A percentile compares a stretch with the other conserved stretches of the same genome.
Evolutionary conservation across 2,888 invertebrate genomes (phyloP).

Genomic region (Caradrina kadenii): DNA sequence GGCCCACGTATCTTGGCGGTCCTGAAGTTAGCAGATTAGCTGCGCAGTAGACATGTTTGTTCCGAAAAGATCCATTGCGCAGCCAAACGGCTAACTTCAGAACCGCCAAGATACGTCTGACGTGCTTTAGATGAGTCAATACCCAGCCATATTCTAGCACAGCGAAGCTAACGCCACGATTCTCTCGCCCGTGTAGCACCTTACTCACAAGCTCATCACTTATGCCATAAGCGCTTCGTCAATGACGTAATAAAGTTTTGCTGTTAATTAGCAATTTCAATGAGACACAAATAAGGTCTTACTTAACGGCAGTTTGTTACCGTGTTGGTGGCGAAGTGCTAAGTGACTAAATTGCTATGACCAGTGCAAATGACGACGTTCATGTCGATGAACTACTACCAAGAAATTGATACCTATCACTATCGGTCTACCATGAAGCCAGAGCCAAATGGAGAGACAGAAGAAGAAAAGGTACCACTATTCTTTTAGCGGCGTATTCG

Average conservation of each 20-base stretch:
- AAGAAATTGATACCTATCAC: neutral
- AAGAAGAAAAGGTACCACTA: too few species aligned
- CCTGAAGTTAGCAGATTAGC: too few species aligned
- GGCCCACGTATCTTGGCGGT: too few species aligned
- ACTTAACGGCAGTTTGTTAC: conserved; percentile 23
- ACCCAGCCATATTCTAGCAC: neutral
- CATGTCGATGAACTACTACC: too few species aligned
- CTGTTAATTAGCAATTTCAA: conserved; percentile 32
- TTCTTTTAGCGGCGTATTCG: too few species aligned
- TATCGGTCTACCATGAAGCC: too few species aligned
- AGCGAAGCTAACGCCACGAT: neutral
- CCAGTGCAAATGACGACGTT: neutral
- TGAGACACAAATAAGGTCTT: conserved; percentile 35
- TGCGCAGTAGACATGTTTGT: too few species aligned
- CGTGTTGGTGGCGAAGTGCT: conserved; percentile 5
- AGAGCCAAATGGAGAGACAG: too few species aligned
- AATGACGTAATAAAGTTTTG: conserved; percentile 9
- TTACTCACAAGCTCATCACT: neutral
- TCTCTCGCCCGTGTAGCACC: neutral
- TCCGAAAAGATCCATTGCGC: too few species aligned
- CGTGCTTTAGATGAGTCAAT: too few species aligned
- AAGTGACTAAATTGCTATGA: conserved; percentile 16
- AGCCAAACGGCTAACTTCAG: too few species aligned
- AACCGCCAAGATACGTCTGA: too few species aligned
- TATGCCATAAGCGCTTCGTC: neutral